Percentiles rank a stretch among this genome's conserved stretches.
These are phyloP conservation scores for Melieria crassipennis DNA, from an alignment of 2,888 invertebrate genomes.

Conservation along the genomic window DNA sequence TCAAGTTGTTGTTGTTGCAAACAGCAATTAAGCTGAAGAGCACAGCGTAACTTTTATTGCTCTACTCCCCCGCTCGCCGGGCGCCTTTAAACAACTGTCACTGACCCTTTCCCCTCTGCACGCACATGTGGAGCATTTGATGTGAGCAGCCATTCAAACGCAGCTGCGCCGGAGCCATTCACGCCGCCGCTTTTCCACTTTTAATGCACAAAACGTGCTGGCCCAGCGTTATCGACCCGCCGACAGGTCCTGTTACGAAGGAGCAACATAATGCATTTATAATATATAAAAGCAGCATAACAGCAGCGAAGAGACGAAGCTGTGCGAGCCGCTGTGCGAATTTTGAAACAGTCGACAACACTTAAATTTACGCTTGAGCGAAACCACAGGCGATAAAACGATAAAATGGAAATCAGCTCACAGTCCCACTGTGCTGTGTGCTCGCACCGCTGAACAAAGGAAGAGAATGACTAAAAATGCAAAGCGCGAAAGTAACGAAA, in stretches of 20 bases:
- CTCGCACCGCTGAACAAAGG: too few relatives aligned
- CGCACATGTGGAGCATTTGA: not conserved
- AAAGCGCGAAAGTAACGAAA: too few relatives aligned
- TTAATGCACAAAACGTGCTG: not conserved
- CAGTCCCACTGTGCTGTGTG: too few relatives aligned
- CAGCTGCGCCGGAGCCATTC: not conserved
- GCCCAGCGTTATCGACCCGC: not conserved
- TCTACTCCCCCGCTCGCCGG: not conserved
- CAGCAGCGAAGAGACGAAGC: not conserved
- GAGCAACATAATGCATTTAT: not conserved
- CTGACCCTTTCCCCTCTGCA: not conserved
- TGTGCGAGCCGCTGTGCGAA: not conserved
- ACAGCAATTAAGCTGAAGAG: too few relatives aligned
- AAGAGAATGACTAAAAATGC: too few relatives aligned
- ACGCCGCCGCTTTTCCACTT: not conserved
- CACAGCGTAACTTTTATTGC: not conserved
- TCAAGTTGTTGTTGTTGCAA: too few relatives aligned
- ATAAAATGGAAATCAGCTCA: too few relatives aligned
- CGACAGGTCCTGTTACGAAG: not conserved
- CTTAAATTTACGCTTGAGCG: conserved; percentile 16
- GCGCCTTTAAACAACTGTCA: too few relatives aligned
- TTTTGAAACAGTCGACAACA: not conserved
- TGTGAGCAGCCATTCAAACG: not conserved
- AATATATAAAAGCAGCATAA: not conserved
- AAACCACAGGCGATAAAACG: conserved; percentile 13